Evolutionary conservation across 1,140 invertebrate genomes (phyloP).

Genomic region (Pararge aegeria): DNA sequence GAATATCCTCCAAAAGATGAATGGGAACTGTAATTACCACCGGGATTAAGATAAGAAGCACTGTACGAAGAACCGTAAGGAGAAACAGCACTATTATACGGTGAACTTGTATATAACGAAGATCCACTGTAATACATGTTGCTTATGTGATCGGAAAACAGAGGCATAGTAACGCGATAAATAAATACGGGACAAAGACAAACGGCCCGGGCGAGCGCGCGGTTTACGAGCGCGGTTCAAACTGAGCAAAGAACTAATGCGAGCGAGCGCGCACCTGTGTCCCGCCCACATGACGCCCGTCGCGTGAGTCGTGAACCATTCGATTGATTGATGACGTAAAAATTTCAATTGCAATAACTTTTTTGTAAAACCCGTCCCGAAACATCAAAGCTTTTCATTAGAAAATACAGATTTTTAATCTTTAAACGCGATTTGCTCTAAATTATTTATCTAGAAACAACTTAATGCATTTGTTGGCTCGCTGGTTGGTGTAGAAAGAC

Average conservation of each 20-base stretch:
- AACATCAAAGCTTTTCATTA: not conserved
- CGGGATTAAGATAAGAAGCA: constrained; percentile 72
- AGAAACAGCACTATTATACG: constrained; percentile 54
- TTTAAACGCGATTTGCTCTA: not conserved
- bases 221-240: constrained; percentile 45
- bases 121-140: constrained; percentile 80
- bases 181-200: constrained; percentile 35
- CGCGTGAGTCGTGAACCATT: constrained; percentile 45
- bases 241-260: constrained; percentile 41
- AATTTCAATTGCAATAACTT: constrained; percentile 13
- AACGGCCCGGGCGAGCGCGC: constrained; percentile 41
- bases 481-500: constrained; percentile 15
- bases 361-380: not conserved
- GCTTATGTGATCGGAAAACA: constrained; percentile 80
- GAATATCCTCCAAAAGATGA: constrained; percentile 77
- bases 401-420: not conserved
- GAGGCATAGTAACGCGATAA: constrained; percentile 74
- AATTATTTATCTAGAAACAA: constrained; percentile 11
- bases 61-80: constrained; percentile 67
- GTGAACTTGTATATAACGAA: constrained; percentile 53
- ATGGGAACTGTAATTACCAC: constrained; percentile 81
- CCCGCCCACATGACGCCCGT: constrained; percentile 50
- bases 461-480: constrained; percentile 28
- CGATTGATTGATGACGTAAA: constrained; percentile 70
- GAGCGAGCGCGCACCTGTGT: constrained; percentile 46